Conservation (phyloP, 2,113 vertebrate genomes). For the Alethe castanea region DNA sequence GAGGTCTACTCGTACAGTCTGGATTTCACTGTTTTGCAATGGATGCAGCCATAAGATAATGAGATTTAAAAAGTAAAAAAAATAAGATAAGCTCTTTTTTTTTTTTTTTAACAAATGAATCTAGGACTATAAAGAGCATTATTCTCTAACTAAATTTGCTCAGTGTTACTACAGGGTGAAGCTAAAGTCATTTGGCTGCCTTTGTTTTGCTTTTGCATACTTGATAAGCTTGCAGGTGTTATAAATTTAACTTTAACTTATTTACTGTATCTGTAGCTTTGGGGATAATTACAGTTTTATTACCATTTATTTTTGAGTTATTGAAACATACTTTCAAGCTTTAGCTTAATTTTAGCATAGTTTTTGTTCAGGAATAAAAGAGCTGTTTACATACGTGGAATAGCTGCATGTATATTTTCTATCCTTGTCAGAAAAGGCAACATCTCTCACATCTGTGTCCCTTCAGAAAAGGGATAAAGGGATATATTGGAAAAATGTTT, state of each 20-base stretch:
- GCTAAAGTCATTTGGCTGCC: slow-evolving; percentile 38
- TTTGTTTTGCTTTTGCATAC: slow-evolving; percentile 32
- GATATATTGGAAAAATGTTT: not conserved
- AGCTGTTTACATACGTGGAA: not conserved
- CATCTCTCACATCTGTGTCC: not conserved
- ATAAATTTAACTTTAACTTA: slow-evolving; percentile 53
- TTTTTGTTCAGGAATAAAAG: not conserved
- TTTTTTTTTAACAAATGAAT: not conserved
- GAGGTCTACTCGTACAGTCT: not conserved
- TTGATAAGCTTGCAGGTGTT: slow-evolving; percentile 25
- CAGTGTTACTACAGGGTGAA: slow-evolving; percentile 48
- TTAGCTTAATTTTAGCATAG: not conserved
- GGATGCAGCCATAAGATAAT: not conserved
- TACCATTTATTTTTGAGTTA: slow-evolving; percentile 41
- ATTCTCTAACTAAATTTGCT: slow-evolving; percentile 44
- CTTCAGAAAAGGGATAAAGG: not conserved
- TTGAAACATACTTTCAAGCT: slow-evolving; percentile 19
- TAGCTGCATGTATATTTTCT: not conserved
- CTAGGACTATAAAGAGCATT: slow-evolving; percentile 29
- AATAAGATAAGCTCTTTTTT: not conserved
- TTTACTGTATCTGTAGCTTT: slow-evolving; percentile 35
- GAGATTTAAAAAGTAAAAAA: not conserved
- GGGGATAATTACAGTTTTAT: slow-evolving; percentile 37
- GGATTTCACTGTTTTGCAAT: not conserved
- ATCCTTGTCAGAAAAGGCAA: not conserved